Percentiles rank a stretch among this genome's conserved stretches.
Conservation (phyloP, 2,797 vertebrate species). For the Toxotes lorentzi region DNA sequence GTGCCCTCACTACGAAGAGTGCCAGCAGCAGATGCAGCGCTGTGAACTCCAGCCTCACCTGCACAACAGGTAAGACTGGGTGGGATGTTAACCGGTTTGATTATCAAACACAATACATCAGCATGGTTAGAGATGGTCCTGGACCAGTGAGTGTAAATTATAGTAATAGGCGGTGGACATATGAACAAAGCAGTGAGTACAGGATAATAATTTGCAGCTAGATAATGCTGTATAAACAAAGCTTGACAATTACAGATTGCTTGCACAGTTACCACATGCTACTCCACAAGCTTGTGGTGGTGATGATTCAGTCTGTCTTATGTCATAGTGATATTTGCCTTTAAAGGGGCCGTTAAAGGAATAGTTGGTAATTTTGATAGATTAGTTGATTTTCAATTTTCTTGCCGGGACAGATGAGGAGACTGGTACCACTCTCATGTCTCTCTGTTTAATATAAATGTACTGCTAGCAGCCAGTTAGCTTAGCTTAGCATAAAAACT, state of each 20-base stretch:
- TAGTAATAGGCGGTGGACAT: neutral
- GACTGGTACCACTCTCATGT: neutral
- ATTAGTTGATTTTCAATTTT: neutral
- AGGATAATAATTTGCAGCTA: neutral
- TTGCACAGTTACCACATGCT: neutral
- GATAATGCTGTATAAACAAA: neutral
- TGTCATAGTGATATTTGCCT: neutral
- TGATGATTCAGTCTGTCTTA: neutral
- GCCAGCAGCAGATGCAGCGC: slow-evolving; percentile 91
- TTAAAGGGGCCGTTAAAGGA: neutral
- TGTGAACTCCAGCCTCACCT: slow-evolving; percentile 94
- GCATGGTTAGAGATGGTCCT: neutral
- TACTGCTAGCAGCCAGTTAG: neutral
- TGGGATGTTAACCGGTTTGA: neutral
- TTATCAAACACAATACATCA: neutral
- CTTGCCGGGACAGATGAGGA: neutral
- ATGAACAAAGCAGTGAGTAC: neutral
- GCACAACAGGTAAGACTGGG: slow-evolving; percentile 89
- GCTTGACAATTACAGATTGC: neutral
- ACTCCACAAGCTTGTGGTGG: neutral
- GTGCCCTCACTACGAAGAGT: slow-evolving; percentile 89
- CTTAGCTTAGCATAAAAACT: too few relatives aligned
- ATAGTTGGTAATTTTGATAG: neutral
- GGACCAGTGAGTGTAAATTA: neutral
- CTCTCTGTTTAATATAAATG: neutral